Conservation (phyloP, 2,113 vertebrate genomes). For the Melanerpes formicivorus region DNA sequence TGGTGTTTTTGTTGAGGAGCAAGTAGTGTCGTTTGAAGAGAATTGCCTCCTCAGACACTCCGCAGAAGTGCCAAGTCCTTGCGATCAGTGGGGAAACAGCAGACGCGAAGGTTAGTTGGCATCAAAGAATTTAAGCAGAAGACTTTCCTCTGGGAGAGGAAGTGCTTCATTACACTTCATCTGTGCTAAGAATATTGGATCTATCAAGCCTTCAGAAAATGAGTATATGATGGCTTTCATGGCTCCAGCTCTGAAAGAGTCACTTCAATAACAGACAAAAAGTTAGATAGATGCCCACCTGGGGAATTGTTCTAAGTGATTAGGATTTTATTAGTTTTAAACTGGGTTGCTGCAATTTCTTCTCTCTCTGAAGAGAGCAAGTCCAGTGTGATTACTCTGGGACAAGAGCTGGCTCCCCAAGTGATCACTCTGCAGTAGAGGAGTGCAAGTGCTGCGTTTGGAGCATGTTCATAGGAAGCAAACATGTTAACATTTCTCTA, state of each 20-base stretch:
- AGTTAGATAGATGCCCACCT: slow-evolving; percentile 27
- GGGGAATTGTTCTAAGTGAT: slow-evolving; percentile 41
- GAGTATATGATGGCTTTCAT: slow-evolving; percentile 68
- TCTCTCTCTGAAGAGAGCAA: slow-evolving; percentile 42
- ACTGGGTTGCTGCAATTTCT: slow-evolving; percentile 12
- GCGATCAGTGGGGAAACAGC: slow-evolving; percentile 72
- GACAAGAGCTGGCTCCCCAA: slow-evolving; percentile 32
- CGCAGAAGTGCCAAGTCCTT: slow-evolving; percentile 69
- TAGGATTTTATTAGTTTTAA: slow-evolving; percentile 60
- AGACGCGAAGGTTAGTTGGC: slow-evolving; percentile 79
- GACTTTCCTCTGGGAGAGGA: slow-evolving; percentile 77
- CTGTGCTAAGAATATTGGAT: slow-evolving; percentile 63
- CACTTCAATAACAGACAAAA: slow-evolving; percentile 71
- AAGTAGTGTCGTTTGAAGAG: slow-evolving; percentile 73
- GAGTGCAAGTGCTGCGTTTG: slow-evolving; percentile 25
- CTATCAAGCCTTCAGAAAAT: slow-evolving; percentile 75
- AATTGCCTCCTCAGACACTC: slow-evolving; percentile 67
- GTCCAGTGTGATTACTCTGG: slow-evolving; percentile 18
- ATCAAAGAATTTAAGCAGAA: slow-evolving; percentile 69
- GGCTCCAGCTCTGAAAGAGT: slow-evolving; percentile 47
- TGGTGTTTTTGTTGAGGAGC: slow-evolving; percentile 72
- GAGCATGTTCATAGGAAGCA: slow-evolving; percentile 26
- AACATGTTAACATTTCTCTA: not conserved
- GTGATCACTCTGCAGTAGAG: slow-evolving; percentile 1
- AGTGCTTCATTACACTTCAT: slow-evolving; percentile 71